These are phyloP conservation scores for Cremastinae sp. DNA, from an alignment of 2,888 invertebrate species.

Conservation along the genomic window DNA sequence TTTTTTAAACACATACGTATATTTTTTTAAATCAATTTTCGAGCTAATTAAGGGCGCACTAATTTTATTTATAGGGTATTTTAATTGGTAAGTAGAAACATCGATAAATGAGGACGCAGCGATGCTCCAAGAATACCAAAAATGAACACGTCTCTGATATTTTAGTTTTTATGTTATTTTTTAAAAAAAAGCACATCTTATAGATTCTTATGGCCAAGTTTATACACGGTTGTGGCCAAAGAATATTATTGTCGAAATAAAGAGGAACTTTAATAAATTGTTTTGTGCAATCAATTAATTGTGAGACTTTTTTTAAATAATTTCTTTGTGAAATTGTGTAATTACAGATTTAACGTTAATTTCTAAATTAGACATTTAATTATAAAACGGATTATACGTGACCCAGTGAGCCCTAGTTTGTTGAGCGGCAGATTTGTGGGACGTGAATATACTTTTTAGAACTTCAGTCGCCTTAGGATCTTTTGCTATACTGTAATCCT, in stretches of 20 bases:
- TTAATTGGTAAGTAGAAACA: constrained; percentile 27
- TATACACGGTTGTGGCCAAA: constrained; percentile 17
- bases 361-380: constrained; percentile 30
- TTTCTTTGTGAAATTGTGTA: not conserved
- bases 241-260: constrained; percentile 31
- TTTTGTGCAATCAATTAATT: constrained; percentile 37
- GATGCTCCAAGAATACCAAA: constrained; percentile 51
- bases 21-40: constrained; percentile 13
- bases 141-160: constrained; percentile 22
- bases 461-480: constrained; percentile 95
- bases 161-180: constrained; percentile 13
- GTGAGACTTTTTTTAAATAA: not conserved
- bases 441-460: constrained; percentile 97
- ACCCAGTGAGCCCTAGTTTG: constrained; percentile 98
- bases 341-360: not conserved
- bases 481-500: constrained; percentile 92
- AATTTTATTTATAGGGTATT: constrained; percentile 46
- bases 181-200: constrained; percentile 8
- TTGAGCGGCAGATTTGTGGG: constrained; percentile 91
- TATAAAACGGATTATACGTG: constrained; percentile 98
- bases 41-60: constrained; percentile 45
- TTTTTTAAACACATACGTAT: constrained; percentile 22
- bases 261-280: constrained; percentile 33
- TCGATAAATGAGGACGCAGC: constrained; percentile 14
- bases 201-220: constrained; percentile 12